Conservation (phyloP, 2,888 invertebrate genomes). For the Lutraria lutraria region DNA sequence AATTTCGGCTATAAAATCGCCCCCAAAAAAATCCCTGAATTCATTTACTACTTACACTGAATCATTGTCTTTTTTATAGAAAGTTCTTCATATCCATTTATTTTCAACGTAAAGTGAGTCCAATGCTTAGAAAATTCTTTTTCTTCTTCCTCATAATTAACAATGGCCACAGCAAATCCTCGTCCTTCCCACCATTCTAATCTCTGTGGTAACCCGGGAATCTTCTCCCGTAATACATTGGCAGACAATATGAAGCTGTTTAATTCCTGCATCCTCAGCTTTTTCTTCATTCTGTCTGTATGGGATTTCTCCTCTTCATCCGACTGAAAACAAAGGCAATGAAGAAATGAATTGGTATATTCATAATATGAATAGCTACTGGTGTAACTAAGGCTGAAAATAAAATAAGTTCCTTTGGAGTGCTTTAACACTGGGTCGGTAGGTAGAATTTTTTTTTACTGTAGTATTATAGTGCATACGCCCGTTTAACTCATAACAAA, state of each 20-base stretch:
- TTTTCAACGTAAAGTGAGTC: conserved; percentile 73
- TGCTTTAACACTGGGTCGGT: no score
- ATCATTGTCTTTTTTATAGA: conserved; percentile 68
- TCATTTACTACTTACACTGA: conserved; percentile 63
- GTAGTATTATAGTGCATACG: no score
- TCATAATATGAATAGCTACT: no score
- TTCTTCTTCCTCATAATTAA: conserved; percentile 73
- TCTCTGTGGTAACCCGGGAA: conserved; percentile 64
- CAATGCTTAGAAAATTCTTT: conserved; percentile 61
- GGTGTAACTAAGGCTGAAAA: no score
- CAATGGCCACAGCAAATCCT: conserved; percentile 67
- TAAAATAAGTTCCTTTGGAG: no score
- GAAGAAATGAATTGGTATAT: no score
- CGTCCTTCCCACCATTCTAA: conserved; percentile 76
- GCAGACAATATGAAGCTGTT: conserved; percentile 55
- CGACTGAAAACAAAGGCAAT: conserved; percentile 24
- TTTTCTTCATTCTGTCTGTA: conserved; percentile 36
- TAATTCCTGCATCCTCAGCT: conserved; percentile 31
- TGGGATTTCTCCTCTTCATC: conserved; percentile 36
- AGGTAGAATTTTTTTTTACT: no score
- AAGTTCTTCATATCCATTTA: conserved; percentile 67
- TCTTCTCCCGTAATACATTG: conserved; percentile 56
- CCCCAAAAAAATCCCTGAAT: no score
- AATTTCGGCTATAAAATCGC: no score
- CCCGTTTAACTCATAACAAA: no score